Percentiles rank a stretch among this genome's conserved stretches.
Conservation (phyloP, 2,888 invertebrate genomes). For the Graphium colonna region DNA sequence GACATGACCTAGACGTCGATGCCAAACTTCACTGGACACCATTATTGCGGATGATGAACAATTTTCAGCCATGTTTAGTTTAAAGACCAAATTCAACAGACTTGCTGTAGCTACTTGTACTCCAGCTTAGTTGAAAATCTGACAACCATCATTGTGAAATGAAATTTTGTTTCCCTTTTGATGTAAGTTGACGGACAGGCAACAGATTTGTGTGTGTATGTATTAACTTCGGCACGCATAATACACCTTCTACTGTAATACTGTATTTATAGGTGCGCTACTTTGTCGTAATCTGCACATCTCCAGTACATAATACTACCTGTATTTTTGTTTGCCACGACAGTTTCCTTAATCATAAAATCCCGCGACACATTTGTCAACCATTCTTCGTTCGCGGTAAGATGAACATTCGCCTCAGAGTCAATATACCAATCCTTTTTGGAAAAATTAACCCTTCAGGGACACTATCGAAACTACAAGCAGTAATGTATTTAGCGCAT, state of each 20-base stretch:
- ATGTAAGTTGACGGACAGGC: not conserved
- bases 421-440: too few relatives aligned
- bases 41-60: not conserved
- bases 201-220: not conserved
- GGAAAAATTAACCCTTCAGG: too few relatives aligned
- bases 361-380: too few relatives aligned
- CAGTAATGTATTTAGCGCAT: too few relatives aligned
- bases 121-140: not conserved
- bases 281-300: not conserved
- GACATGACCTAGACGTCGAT: not conserved
- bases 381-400: too few relatives aligned
- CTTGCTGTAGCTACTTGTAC: too few relatives aligned
- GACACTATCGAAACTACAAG: too few relatives aligned
- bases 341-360: conserved; percentile 5
- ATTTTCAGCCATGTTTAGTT: too few relatives aligned
- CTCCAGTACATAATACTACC: not conserved
- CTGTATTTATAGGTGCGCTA: not conserved
- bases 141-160: not conserved
- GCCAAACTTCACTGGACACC: not conserved
- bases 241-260: not conserved
- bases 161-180: not conserved
- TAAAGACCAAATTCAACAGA: too few relatives aligned
- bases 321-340: not conserved
- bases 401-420: too few relatives aligned
- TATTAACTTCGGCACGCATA: not conserved